Base-by-base conservation (phyloP, 2,888 invertebrate genomes). In the Macrosoma leucophasiata region DNA sequence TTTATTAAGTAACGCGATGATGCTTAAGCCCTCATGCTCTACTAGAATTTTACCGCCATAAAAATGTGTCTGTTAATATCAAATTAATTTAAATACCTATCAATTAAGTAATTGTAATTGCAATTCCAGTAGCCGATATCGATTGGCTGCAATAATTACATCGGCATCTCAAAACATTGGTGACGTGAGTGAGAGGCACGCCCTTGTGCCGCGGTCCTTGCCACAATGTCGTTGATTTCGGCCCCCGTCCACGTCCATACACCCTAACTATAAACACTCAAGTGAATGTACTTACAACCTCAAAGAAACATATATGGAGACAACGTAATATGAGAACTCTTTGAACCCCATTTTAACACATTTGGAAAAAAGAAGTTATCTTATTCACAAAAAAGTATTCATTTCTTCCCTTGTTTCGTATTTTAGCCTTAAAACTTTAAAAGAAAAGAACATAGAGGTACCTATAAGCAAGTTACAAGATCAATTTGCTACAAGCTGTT, bases 171-270 rank as follows among this genome's bases (percentile, higher is more conserved):
- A 74, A 73, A 69, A 66, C 58, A 62, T 58, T 64, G 48, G 55
- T 59, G 59, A 60, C 64, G 62, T 62, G 63, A 73, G 82, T 79
- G 81, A 82, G 77, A 78, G 82, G 82, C 44, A 59, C 73, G 81
- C 81, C 81, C 81, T 82, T 81, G 79, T 62, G 42, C 51, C 57
- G 66, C 65, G 62, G 68, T 72, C 72, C 63, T 61, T 47, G 55
- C 50, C 42, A 47, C 71, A 72, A 74, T 69, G 69, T 71, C 68
- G 66, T 60, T 59, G 64, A 65, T 63, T 64, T 67, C 64, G 68
- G 65, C 59, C 64, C 59, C 58, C 50, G 42, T 30, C 37, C 42
- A 39, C 38, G 59, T 46, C 55, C 52, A 43, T 50, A 48, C 67
- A 66, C 71, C 69, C 67, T 14, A 58, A 57, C 46, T 52, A 55